Percentiles rank a stretch among this genome's conserved stretches.
These are phyloP conservation scores for Macquaria ambigua DNA, from an alignment of 2,113 vertebrate genomes.

Conservation along the genomic window DNA sequence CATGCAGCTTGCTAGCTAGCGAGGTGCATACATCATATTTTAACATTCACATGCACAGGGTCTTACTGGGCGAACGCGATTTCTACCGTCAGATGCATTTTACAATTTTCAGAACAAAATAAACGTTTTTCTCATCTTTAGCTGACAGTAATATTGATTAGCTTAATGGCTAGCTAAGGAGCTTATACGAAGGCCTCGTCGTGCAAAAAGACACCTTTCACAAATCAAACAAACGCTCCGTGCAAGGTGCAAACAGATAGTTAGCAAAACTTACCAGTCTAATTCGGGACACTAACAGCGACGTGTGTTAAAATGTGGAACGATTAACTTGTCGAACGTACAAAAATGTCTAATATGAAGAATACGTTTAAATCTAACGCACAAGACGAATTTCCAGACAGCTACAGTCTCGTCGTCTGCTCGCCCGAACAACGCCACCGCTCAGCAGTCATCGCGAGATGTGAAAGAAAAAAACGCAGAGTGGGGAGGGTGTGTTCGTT, in stretches of 20 bases:
- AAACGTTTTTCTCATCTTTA: too few species aligned
- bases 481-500: constrained; percentile 2
- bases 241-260: constrained; percentile 50
- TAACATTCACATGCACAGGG: neutral
- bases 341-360: constrained; percentile 46
- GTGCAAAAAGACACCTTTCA: constrained; percentile 65
- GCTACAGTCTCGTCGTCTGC: constrained; percentile 78
- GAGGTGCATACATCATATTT: constrained; percentile 3
- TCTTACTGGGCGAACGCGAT: neutral
- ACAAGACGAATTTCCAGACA: constrained; percentile 83
- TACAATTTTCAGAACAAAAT: rapidly evolving
- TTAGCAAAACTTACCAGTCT: constrained; percentile 76
- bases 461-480: neutral
- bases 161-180: constrained; percentile 47
- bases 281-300: constrained; percentile 54
- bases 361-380: constrained; percentile 65
- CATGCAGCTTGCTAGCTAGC: constrained; percentile 64
- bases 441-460: constrained; percentile 75
- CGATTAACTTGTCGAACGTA: constrained; percentile 14
- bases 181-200: constrained; percentile 73
- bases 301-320: constrained; percentile 22
- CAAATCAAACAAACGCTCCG: constrained; percentile 65
- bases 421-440: constrained; percentile 83
- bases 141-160: neutral
- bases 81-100: neutral